A percentile compares a stretch with the other conserved stretches of the same genome.
These are phyloP conservation scores for Capitella teleta DNA, from an alignment of 1,140 invertebrate genomes.

Conservation along the genomic window DNA sequence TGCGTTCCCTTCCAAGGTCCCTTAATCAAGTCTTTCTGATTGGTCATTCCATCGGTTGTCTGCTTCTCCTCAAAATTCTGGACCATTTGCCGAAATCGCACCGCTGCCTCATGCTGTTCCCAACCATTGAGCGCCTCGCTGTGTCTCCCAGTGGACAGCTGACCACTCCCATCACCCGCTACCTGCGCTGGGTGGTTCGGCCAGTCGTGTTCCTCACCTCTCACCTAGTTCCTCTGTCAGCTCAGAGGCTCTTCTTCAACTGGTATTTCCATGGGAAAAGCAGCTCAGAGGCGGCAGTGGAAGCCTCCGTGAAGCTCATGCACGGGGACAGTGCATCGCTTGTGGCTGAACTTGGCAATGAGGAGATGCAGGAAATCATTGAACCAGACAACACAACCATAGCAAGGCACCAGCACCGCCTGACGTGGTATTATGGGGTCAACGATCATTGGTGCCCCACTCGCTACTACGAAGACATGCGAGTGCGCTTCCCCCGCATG, in stretches of 20 bases:
- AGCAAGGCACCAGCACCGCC: conserved; percentile 33
- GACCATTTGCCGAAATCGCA: conserved; percentile 34
- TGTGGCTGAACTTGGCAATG: conserved; percentile 43
- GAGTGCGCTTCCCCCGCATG: conserved; percentile 48
- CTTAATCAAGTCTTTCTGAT: too few relatives aligned
- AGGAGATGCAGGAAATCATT: conserved; percentile 40
- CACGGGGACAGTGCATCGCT: conserved; percentile 35
- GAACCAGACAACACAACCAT: conserved; percentile 35
- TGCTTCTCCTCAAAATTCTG: conserved; percentile 64
- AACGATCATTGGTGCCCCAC: conserved; percentile 64
- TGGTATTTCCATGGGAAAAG: conserved; percentile 25
- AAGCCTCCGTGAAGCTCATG: conserved; percentile 31
- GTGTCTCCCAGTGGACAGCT: conserved; percentile 55
- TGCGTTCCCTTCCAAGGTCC: too few relatives aligned
- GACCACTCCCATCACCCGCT: conserved; percentile 43
- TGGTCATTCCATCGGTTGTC: conserved; percentile 74
- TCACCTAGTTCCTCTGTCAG: conserved; percentile 44
- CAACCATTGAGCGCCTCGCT: conserved; percentile 67
- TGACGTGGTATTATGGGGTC: conserved; percentile 65
- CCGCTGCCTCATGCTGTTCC: conserved; percentile 58
- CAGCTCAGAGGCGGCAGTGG: conserved; percentile 28
- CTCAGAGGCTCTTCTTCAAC: conserved; percentile 24
- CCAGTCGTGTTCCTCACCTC: conserved; percentile 50
- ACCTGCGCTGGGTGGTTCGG: conserved; percentile 47
- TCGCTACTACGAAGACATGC: conserved; percentile 53